Percentiles rank a stretch among this genome's conserved stretches.
These are phyloP conservation scores for Dolichotis patagonum DNA, from an alignment of 2,113 vertebrate species.

Conservation along the genomic window DNA sequence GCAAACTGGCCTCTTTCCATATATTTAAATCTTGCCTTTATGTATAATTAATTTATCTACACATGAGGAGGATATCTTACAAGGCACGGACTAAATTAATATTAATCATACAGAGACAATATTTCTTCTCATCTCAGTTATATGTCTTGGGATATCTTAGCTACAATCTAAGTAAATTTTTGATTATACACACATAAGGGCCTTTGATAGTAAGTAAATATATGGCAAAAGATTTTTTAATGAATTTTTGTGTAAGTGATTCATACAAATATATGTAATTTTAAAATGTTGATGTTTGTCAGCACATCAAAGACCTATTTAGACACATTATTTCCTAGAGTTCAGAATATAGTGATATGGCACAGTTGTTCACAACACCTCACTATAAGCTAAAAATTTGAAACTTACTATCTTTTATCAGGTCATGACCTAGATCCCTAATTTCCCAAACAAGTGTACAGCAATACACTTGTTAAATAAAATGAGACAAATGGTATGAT, in stretches of 20 bases:
- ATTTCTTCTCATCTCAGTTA: not conserved
- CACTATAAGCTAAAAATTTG: not conserved
- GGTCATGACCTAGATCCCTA: no score
- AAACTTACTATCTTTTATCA: not conserved
- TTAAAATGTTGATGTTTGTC: not conserved
- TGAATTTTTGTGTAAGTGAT: not conserved
- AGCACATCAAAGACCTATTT: not conserved
- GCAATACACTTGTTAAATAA: no score
- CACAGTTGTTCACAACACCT: not conserved
- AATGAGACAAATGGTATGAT: no score
- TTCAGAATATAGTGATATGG: not conserved
- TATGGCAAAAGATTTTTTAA: not conserved
- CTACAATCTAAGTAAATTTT: not conserved
- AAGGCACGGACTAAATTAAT: not conserved
- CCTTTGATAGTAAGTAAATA: not conserved
- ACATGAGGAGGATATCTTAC: not conserved
- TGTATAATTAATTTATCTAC: not conserved
- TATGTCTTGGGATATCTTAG: not conserved
- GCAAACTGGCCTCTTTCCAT: not conserved
- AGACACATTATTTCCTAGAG: not conserved
- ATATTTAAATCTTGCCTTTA: not conserved
- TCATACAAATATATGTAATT: not conserved
- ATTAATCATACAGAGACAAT: not conserved
- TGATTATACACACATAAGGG: not conserved
- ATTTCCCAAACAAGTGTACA: no score